Conservation (phyloP, 2,797 vertebrate species). For the Arrhamphus sclerolepis region DNA sequence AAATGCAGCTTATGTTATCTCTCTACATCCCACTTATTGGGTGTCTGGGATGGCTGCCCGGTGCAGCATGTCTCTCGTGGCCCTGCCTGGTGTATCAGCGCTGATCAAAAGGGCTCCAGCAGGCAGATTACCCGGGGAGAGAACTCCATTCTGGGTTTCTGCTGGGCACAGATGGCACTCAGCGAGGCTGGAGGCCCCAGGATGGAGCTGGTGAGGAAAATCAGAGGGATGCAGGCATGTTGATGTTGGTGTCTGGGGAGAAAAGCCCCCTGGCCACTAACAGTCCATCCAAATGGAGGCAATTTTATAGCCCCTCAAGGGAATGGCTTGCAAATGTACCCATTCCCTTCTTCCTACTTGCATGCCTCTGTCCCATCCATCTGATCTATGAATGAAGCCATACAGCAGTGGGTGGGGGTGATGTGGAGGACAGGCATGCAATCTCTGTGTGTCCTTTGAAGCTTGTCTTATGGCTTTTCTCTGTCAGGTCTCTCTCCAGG, state of each 20-base stretch:
- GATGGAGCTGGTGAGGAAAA: constrained; percentile 54
- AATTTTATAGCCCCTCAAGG: constrained; percentile 66
- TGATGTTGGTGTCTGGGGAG: constrained; percentile 49
- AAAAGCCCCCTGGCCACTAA: constrained; percentile 50
- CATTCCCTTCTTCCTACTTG: constrained; percentile 48
- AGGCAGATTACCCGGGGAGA: constrained; percentile 53
- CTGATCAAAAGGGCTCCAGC: constrained; percentile 67
- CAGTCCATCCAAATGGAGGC: constrained; percentile 69
- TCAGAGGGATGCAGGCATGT: constrained; percentile 44
- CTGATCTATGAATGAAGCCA: constrained; percentile 57
- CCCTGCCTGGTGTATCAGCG: constrained; percentile 39
- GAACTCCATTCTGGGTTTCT: constrained; percentile 44
- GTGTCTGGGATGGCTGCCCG: constrained; percentile 23
- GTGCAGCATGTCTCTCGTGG: constrained; percentile 33
- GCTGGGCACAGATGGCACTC: constrained; percentile 69
- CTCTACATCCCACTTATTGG: constrained; percentile 1
- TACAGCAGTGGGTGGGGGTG: constrained; percentile 6
- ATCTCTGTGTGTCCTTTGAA: constrained; percentile 76
- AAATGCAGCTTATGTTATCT: constrained; percentile 4
- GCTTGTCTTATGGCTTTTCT: constrained; percentile 79
- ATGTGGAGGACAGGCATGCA: constrained; percentile 65
- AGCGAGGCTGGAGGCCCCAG: constrained; percentile 52
- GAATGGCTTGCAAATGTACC: constrained; percentile 70
- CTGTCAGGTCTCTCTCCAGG: constrained; percentile 72
- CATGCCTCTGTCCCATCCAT: constrained; percentile 48